Percentiles rank a stretch among this genome's conserved stretches.
Evolutionary conservation across 2,888 invertebrate genomes (phyloP).

Genomic region (Acleris holmiana): DNA sequence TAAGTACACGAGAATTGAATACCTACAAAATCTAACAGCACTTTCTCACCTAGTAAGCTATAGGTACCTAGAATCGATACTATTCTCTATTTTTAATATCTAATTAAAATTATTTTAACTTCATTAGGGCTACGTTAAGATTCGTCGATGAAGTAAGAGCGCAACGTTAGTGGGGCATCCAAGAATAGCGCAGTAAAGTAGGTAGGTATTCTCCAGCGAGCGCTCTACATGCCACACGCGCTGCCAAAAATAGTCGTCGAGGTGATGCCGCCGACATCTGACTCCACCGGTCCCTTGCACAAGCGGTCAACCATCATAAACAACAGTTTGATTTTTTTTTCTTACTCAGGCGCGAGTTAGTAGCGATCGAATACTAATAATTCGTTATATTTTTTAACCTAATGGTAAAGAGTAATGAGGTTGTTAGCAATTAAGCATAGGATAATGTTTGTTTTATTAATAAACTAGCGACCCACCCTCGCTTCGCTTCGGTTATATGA

Average conservation of each 20-base stretch:
- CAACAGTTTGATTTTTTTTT: neutral
- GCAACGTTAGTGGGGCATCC: constrained; percentile 72
- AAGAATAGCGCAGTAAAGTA: constrained; percentile 71
- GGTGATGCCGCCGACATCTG: constrained; percentile 61
- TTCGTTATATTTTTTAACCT: neutral
- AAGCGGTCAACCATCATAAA: constrained; percentile 2
- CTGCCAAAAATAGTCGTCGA: constrained; percentile 73
- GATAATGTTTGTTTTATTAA: too few relatives aligned
- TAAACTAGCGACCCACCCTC: too few relatives aligned
- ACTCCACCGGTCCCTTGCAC: constrained; percentile 49
- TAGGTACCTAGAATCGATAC: too few relatives aligned
- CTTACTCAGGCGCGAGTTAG: too few relatives aligned
- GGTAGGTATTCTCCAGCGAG: constrained; percentile 76
- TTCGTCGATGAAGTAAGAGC: constrained; percentile 56
- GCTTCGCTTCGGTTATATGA: too few relatives aligned
- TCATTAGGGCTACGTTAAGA: constrained; percentile 37
- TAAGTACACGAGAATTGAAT: too few relatives aligned
- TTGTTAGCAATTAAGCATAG: neutral
- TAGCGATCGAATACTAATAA: too few relatives aligned
- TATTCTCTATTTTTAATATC: too few relatives aligned
- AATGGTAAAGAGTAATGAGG: too few relatives aligned
- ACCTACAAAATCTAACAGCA: too few relatives aligned
- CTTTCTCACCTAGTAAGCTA: too few relatives aligned
- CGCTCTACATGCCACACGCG: constrained; percentile 75
- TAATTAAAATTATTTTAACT: neutral